Evolutionary conservation across 2,113 vertebrate species (phyloP), one percentile per base, ranked within the genome.

Genomic region (Sinocyclocheilus maitianheensis): DNA sequence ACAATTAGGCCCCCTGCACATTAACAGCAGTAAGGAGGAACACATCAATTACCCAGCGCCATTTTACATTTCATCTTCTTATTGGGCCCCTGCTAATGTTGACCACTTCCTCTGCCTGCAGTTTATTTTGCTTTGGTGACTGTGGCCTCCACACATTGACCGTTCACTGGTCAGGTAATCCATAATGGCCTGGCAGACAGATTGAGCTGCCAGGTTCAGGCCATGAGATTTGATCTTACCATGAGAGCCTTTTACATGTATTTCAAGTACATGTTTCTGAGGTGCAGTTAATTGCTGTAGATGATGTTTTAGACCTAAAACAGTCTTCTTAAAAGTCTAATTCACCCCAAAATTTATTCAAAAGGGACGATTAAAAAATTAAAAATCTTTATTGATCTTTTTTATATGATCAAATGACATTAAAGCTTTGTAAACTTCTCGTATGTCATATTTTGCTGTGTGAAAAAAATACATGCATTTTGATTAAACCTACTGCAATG

Each of bases 111-210:
- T 96, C 80, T 95, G 93, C 93, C 93, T 91, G 92, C 90, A 92
- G 95, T 97, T 97, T 98, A 96, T 98, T 97, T 98, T 96, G 95
- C 94, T 97, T 97, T 95, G 95, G 95, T 96, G 94, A 94, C 94
- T 95, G 91, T 92, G 92, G 95, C 95, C 96, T 96, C 93, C 93
- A 94, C 95, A 95, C 93, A 91, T 88, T 88, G 91, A 93, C 92
- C 89, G 90, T 90, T 94, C 84, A 75, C 91, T 92, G 92, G 95
- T 92, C 92, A 94, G 91, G 92, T 92, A 89, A 94, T 93, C 93
- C 90, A 90, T 94, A 90, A 96, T 94, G 92, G 92, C 88, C 94
- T 91, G 91, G 93, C 90, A 90, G 86, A 91, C 93, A 90, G 93
- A 93, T 93, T 94, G 94, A 94, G 93, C 91, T 90, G 91, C 79